These are phyloP conservation scores for Rhodophaea formosa DNA, from an alignment of 2,888 invertebrate species.

Conservation along the genomic window DNA sequence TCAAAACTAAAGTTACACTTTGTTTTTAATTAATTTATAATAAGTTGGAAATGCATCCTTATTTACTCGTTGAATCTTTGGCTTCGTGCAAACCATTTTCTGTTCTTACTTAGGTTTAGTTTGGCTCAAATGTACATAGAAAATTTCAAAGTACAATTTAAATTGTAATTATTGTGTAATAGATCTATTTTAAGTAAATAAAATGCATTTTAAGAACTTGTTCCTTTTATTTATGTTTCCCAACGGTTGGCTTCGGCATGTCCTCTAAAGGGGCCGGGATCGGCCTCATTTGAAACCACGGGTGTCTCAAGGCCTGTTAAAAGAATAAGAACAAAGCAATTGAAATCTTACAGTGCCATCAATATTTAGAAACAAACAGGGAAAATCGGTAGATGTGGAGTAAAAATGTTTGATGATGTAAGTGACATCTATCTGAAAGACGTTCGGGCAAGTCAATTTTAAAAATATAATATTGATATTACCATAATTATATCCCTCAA, in stretches of 20 bases:
- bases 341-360: too few species aligned
- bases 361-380: too few species aligned
- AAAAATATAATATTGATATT: too few species aligned
- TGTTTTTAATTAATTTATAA: not conserved
- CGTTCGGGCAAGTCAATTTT: too few species aligned
- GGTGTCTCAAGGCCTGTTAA: constrained; percentile 86
- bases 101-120: constrained; percentile 23
- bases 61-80: not conserved
- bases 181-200: constrained; percentile 47
- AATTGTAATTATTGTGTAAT: constrained; percentile 55
- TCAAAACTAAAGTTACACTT: not conserved
- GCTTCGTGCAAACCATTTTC: constrained; percentile 34
- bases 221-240: constrained; percentile 39
- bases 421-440: too few species aligned
- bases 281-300: constrained; percentile 87
- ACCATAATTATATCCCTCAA: too few species aligned
- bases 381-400: too few species aligned
- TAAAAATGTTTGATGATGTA: too few species aligned
- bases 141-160: constrained; percentile 57
- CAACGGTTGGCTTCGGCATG: constrained; percentile 83
- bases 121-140: constrained; percentile 30
- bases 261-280: constrained; percentile 83
- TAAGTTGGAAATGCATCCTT: not conserved
- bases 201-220: constrained; percentile 41
- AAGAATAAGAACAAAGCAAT: constrained; percentile 16